Base-by-base conservation (phyloP, 2,888 invertebrate species). In the Drosophila melanocephala region DNA sequence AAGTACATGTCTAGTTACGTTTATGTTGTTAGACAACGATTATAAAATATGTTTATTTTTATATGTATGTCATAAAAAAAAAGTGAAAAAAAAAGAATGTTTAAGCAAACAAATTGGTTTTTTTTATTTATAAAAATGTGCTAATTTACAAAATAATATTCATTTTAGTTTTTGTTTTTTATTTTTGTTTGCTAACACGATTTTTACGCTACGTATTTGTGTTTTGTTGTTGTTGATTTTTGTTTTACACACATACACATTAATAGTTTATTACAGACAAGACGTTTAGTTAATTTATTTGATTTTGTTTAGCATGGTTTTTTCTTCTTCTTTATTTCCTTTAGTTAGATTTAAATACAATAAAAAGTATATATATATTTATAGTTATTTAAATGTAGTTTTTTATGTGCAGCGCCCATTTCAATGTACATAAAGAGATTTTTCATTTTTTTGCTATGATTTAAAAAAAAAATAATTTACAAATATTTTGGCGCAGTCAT, bases 21-120 rank as follows among this genome's bases (percentile, higher is more conserved):
- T 89, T 90, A 89, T 87, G 87, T 87, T 87, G 87, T 87, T 87
- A 89, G 90, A 87, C 87, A 87, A 87, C 87, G 89, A 87, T 90
- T 90, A 89, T 80, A 89, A 89, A 83, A 84, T 84, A 87, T 70
- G 73, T 79, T 77, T 66, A 53, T 67, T 55, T 72, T 59, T 63
- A 61, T 67, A 35, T 53, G 26, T 63, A 57, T 42, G 32, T 60
- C 52, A 69, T 74, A 72, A 83, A 82, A 80, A 74, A 58, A 59
- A 39, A 53, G 28, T 42, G n/a, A 51, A 68, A 57, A 67, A 81
- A 65, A 61, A 55, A 32, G 26, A 66, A 51, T 35, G 16, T 66
- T 65, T 63, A 71, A 66, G 72, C 79, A 76, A 73, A 76, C 63
- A 79, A 77, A 39, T 62, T 62, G 44, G n/a, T 47, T 58, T 63